phyloP scores from a whole-genome alignment of 2,113 vertebrate species.

The Hiodon alosoides region DNA sequence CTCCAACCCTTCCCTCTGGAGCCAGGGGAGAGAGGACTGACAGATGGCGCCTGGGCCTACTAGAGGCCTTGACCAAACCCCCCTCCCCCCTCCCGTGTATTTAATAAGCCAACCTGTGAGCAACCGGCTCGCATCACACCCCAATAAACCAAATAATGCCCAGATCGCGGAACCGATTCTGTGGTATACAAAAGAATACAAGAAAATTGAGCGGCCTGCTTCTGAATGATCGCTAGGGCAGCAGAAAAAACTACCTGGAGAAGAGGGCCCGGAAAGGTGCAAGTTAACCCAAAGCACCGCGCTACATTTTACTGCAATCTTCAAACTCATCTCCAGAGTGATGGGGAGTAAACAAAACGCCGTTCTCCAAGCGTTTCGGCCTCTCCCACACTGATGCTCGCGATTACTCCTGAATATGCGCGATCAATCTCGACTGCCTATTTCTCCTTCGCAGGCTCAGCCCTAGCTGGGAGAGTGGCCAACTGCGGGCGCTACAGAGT shows the following conservation, averaged over 20 bases:
- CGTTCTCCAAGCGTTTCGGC: slow-evolving; percentile 40
- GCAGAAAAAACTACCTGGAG: neutral
- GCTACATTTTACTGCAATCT: neutral
- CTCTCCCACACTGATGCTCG: slow-evolving; percentile 46
- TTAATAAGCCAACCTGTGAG: slow-evolving; percentile 20
- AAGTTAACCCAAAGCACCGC: neutral
- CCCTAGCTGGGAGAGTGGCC: slow-evolving; percentile 35
- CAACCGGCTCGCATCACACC: neutral
- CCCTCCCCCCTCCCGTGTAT: slow-evolving; percentile 36
- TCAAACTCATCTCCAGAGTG: neutral
- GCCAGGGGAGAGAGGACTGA: slow-evolving; percentile 38
- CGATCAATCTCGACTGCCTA: slow-evolving; percentile 50
- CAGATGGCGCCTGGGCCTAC: slow-evolving; percentile 61
- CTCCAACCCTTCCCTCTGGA: slow-evolving; percentile 51
- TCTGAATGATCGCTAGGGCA: neutral
- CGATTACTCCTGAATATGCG: slow-evolving; percentile 52
- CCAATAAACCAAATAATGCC: too few species aligned
- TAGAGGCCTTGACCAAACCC: slow-evolving; percentile 43
- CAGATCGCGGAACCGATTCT: neutral
- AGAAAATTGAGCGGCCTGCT: neutral
- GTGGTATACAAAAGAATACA: neutral
- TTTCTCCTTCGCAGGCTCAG: slow-evolving; percentile 38
- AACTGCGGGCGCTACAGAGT: slow-evolving; percentile 1
- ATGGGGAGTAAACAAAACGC: slow-evolving; percentile 32
- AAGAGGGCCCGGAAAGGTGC: neutral